phyloP scores from a whole-genome alignment of 2,797 vertebrate species.

The Micropoecilia bifurca region DNA sequence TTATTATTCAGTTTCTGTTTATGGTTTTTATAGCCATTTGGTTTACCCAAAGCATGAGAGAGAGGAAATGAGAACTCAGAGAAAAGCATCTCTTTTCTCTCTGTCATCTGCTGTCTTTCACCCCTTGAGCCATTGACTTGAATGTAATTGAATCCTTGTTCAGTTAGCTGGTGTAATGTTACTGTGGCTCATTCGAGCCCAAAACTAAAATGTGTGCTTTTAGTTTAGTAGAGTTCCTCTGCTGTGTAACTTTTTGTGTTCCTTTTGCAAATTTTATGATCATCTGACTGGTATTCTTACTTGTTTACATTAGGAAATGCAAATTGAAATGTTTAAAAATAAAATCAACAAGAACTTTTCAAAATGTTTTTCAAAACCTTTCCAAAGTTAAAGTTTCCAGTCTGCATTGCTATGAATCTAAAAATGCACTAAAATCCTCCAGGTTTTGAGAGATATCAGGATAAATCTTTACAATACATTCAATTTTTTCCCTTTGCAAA shows the following conservation, averaged over 20 bases:
- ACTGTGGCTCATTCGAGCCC: slow-evolving; percentile 20
- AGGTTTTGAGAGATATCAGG: not conserved
- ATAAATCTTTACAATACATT: not conserved
- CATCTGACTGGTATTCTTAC: not conserved
- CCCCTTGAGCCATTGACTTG: not conserved
- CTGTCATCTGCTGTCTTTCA: slow-evolving; percentile 8
- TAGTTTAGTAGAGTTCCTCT: slow-evolving; percentile 1
- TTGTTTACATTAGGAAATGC: not conserved
- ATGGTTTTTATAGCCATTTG: not conserved
- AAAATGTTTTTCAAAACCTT: not conserved
- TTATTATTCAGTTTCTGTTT: not conserved
- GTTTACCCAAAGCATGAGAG: slow-evolving; percentile 4
- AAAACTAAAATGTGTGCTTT: slow-evolving; percentile 13
- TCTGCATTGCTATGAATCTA: not conserved
- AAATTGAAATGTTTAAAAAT: not conserved
- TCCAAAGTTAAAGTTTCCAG: not conserved
- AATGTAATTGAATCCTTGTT: slow-evolving; percentile 29
- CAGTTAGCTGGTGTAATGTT: slow-evolving; percentile 26
- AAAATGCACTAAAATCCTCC: not conserved
- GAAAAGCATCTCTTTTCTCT: not conserved
- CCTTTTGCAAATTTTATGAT: not conserved
- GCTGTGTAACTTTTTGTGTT: not conserved
- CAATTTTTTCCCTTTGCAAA: not conserved
- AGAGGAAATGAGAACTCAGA: slow-evolving; percentile 2
- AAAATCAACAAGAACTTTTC: not conserved